Evolutionary conservation across 2,888 invertebrate species (phyloP).

Genomic region (Pegoplata infirma): DNA sequence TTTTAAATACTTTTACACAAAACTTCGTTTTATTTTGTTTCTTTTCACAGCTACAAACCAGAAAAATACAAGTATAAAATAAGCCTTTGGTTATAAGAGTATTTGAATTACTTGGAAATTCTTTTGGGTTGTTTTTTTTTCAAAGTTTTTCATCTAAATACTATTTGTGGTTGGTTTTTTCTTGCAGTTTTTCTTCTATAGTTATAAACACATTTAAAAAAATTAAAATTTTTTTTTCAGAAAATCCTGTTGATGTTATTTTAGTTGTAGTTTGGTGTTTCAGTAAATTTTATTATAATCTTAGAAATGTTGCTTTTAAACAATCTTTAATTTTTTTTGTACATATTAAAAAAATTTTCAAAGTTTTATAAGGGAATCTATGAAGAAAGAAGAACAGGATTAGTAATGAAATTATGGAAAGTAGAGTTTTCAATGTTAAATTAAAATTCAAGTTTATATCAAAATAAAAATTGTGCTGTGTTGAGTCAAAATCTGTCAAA

Average conservation of each 20-base stretch:
- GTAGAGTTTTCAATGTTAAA: no score
- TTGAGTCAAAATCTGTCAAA: no score
- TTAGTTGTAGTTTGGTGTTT: background rate
- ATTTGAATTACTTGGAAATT: conserved; percentile 55
- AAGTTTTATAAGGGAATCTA: background rate
- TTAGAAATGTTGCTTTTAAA: background rate
- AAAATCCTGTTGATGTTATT: background rate
- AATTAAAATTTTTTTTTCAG: conserved; percentile 6
- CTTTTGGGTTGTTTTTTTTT: background rate
- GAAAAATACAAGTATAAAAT: conserved; percentile 31
- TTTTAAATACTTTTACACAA: conserved; percentile 45
- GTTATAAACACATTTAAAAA: conserved; percentile 17
- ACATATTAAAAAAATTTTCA: background rate
- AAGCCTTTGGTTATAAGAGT: conserved; percentile 54
- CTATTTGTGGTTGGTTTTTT: conserved; percentile 25
- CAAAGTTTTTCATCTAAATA: conserved; percentile 20
- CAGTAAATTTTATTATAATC: background rate
- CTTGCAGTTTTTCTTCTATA: conserved; percentile 25
- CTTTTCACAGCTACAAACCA: background rate
- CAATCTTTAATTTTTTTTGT: background rate
- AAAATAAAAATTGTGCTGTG: no score
- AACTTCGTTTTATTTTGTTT: conserved; percentile 14
- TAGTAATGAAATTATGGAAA: no score
- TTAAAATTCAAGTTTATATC: no score
- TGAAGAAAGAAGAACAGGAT: background rate